Evolutionary conservation across 2,113 vertebrate genomes (phyloP).

Genomic region (Gasterosteus nipponicus): DNA sequence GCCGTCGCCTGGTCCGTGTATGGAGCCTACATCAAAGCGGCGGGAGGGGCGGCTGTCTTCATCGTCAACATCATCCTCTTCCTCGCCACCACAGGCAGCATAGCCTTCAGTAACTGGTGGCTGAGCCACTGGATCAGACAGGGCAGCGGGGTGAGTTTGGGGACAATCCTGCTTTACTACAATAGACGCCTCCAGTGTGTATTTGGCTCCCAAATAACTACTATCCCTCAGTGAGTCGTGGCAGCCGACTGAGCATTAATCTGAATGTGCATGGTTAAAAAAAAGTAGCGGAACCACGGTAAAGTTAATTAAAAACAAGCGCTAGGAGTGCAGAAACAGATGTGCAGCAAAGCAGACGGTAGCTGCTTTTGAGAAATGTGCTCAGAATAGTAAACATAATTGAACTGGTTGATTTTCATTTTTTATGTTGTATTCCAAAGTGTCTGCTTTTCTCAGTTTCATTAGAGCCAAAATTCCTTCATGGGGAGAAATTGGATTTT

Average conservation of each 20-base stretch:
- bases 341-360: constrained; percentile 67
- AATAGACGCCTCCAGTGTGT: constrained; percentile 17
- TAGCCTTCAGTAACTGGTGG: constrained; percentile 86
- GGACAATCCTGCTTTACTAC: constrained; percentile 13
- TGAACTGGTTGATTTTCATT: constrained; percentile 49
- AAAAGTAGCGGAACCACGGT: constrained; percentile 63
- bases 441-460: constrained; percentile 52
- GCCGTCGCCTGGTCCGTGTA: constrained; percentile 82
- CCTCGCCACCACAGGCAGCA: constrained; percentile 81
- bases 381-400: constrained; percentile 61
- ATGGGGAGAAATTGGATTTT: constrained; percentile 18
- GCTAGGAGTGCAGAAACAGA: constrained; percentile 66
- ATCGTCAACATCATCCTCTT: constrained; percentile 81
- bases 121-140: constrained; percentile 85
- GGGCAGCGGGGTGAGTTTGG: constrained; percentile 80
- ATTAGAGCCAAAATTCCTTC: constrained; percentile 50
- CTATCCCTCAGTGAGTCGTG: constrained; percentile 54
- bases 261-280: constrained; percentile 72
- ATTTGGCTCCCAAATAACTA: constrained; percentile 41
- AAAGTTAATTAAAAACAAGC: constrained; percentile 78
- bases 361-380: constrained; percentile 67
- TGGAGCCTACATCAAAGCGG: constrained; percentile 82
- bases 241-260: constrained; percentile 67
- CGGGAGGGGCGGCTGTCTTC: constrained; percentile 80
- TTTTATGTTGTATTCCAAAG: constrained; percentile 36